Base-by-base conservation (phyloP, 2,888 invertebrate genomes). In the Torymus auratus region DNA sequence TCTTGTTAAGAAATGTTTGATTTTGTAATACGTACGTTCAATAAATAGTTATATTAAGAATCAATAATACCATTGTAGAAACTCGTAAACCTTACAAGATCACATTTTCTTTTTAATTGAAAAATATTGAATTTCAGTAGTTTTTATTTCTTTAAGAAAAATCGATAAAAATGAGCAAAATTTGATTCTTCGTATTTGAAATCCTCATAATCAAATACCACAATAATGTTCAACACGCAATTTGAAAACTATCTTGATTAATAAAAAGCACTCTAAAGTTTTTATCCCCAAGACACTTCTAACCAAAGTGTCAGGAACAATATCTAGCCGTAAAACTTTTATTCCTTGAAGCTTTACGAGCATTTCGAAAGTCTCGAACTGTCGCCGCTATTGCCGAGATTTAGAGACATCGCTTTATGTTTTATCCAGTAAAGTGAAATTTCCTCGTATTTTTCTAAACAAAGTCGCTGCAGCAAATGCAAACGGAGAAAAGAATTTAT, bases 241-340 rank as follows among this genome's bases (percentile, higher is more conserved):
- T 50, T 68, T 68, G 23, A 23, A 68, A 53, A 55, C 20, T 13
- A 50, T 15, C 15, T 53, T 67, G 53, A 17, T 52, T 50, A 20
- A 67, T 23, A 55, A 20, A 20, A 55, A 68, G 55, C 20, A 65
- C 50, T 68, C 17, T 20, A 23, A 56, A n/a, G 11, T 56, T 60
- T 70, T 70, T 50, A 52, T 58, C 28, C 15, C 10, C 69, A 11
- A 15, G 13, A 60, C 3, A 23, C 55, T 41, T 60, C 58, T 70
- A 70, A 60, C 50, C 41, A 17, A 70, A 70, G 41, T 70, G 60
- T 70, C 56, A 50, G 61, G 15, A 65, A 68, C 17, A 20, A 60
- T 64, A 73, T 28, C 55, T 28, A 20, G 12, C 28, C 58, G 20
- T 70, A 60, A 70, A 70, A 62, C 41, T 60, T 70, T 70, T 70